Evolutionary conservation across 1,140 invertebrate genomes (phyloP).

Genomic region (Pseudoatta argentina): DNA sequence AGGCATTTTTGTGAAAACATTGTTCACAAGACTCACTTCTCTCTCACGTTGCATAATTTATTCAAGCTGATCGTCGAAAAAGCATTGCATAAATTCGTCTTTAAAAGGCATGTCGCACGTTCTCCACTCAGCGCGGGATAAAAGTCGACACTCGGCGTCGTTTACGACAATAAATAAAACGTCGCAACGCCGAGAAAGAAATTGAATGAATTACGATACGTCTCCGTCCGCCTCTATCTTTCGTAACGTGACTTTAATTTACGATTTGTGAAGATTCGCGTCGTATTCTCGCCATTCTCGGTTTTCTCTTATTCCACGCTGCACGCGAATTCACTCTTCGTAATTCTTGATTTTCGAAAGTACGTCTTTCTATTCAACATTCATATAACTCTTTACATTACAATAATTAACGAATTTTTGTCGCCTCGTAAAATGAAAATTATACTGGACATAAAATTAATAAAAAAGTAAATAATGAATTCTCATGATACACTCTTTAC

Average conservation of each 20-base stretch:
- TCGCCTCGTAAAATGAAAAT: not conserved
- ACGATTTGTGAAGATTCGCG: slow-evolving; percentile 24
- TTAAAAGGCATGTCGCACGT: slow-evolving; percentile 52
- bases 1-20: slow-evolving; percentile 10
- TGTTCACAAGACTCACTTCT: slow-evolving; percentile 3
- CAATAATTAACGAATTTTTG: slow-evolving; percentile 8
- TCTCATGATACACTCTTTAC: too few species aligned
- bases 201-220: slow-evolving; percentile 66
- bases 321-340: slow-evolving; percentile 1
- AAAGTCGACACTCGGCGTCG: slow-evolving; percentile 39
- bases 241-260: slow-evolving; percentile 49
- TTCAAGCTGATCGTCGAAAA: slow-evolving; percentile 24
- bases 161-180: slow-evolving; percentile 31
- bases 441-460: not conserved
- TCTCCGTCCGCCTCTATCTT: slow-evolving; percentile 31
- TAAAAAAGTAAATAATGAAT: not conserved
- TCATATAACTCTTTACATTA: not conserved
- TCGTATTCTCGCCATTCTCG: not conserved
- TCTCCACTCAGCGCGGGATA: slow-evolving; percentile 1
- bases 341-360: not conserved
- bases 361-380: slow-evolving; percentile 21
- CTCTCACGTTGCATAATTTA: slow-evolving; percentile 18
- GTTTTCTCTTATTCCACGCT: not conserved
- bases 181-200: slow-evolving; percentile 50
- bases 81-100: slow-evolving; percentile 26